phyloP scores from a whole-genome alignment of 2,888 invertebrate genomes.

The Xanthorhoe spadicearia region DNA sequence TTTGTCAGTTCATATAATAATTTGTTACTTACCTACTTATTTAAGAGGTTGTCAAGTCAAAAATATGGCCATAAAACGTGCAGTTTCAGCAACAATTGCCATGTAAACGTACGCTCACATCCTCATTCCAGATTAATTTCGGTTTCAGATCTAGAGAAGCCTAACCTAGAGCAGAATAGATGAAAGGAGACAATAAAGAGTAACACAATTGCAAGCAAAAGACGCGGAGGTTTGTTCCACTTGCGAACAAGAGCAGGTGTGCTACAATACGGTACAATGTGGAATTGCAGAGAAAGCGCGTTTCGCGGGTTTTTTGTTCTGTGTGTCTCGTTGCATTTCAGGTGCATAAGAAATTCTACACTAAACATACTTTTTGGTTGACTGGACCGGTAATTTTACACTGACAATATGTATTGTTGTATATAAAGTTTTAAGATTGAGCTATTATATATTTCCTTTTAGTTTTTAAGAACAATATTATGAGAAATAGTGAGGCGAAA shows the following conservation, averaged over 20 bases:
- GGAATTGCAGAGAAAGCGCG: constrained; percentile 30
- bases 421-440: too few relatives aligned
- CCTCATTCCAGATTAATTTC: constrained; percentile 39
- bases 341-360: neutral
- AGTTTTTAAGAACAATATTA: too few relatives aligned
- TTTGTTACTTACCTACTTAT: too few relatives aligned
- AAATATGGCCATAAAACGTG: neutral
- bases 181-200: constrained; percentile 75
- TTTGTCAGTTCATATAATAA: too few relatives aligned
- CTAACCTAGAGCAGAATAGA: constrained; percentile 62
- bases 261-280: constrained; percentile 32
- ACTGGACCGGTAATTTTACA: too few relatives aligned
- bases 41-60: too few relatives aligned
- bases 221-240: constrained; percentile 75
- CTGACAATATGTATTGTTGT: too few relatives aligned
- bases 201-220: constrained; percentile 82
- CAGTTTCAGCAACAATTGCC: neutral
- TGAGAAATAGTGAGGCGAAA: too few relatives aligned
- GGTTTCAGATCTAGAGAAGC: constrained; percentile 60
- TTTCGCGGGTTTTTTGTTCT: constrained; percentile 24
- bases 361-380: too few relatives aligned
- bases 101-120: neutral
- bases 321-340: neutral
- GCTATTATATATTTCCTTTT: too few relatives aligned
- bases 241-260: constrained; percentile 67